Percentiles rank a stretch among this genome's conserved stretches.
Evolutionary conservation across 1,140 invertebrate genomes (phyloP).

Genomic region (Zaprionus capensis): DNA sequence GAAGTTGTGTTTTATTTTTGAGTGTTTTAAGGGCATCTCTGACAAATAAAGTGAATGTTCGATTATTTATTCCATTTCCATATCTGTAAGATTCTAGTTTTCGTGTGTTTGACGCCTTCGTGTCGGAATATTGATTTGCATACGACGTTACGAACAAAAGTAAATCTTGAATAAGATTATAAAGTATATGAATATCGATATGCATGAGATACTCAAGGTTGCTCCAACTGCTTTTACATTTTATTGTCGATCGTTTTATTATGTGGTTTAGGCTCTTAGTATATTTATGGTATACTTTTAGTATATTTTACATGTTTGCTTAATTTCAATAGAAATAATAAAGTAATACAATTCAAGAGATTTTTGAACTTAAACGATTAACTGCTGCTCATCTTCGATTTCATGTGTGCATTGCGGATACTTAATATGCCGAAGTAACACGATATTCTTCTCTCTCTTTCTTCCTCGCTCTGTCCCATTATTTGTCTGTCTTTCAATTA

Average conservation of each 20-base stretch:
- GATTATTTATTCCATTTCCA: slow-evolving; percentile 10
- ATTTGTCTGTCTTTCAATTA: neutral
- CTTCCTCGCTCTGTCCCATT: neutral
- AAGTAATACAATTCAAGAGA: too few relatives aligned
- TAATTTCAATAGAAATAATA: neutral
- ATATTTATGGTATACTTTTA: neutral
- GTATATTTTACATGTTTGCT: neutral
- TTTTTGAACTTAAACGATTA: neutral
- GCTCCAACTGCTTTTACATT: neutral
- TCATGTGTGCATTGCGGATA: neutral
- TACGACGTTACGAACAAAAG: slow-evolving; percentile 14
- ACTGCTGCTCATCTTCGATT: neutral
- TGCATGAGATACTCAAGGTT: slow-evolving; percentile 6
- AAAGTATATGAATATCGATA: neutral
- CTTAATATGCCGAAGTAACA: neutral
- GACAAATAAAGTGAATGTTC: neutral
- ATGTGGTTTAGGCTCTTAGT: neutral
- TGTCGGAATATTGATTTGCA: slow-evolving; percentile 16
- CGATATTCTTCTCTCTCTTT: neutral
- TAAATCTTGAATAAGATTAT: neutral
- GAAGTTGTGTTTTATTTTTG: too few relatives aligned
- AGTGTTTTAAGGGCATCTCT: neutral
- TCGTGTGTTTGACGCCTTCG: slow-evolving; percentile 13
- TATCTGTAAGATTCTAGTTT: slow-evolving; percentile 27
- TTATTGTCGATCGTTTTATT: neutral